Evolutionary conservation across 2,113 vertebrate genomes (phyloP), one percentile per base, ranked within the genome.

Genomic region (Falcunculus frontatus): DNA sequence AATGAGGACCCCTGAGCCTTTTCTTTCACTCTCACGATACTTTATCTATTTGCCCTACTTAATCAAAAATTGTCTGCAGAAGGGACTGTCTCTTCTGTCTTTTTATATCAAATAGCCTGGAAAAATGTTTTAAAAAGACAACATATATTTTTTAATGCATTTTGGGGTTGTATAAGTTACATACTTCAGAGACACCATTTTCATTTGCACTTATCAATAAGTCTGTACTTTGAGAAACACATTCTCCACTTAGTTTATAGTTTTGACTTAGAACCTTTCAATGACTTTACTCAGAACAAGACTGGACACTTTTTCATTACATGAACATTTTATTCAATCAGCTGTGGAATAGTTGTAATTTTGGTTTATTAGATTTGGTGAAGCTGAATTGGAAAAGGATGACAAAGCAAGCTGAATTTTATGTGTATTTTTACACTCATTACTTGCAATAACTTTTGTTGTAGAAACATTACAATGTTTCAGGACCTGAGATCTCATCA

Each of bases 351-450:
- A 69, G 41, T 35, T 91, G 62, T 82, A 79, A 79, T 91, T 95
- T 93, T 89, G 15, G 11, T 92, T 94, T 94, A 87, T 93, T 89
- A 73, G 44, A 65, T 94, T 87, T 87, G 20, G 49, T 69, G 41
- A 41, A 79, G 29, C 26, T 87, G 46, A 94, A 60, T 53, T 82
- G 46, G 53, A 91, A 91, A 87, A 84, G n/a, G 8, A 52, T 84
- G 49, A 72, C n/a, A 87, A 89, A 91, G 26, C 35, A 89, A 89
- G 86, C 53, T 89, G 73, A 62, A 65, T 77, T 95, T 92, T 84
- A 46, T 44, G 25, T 63, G 39, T 59, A 20, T 42, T 95, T 69
- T 84, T 94, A 46, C 4, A 33, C 18, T 39, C 72, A 56, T 57
- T 87, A 82, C 29, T 84, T 79, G 37, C 60, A 84, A 68, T 69